Conservation (phyloP, 2,888 invertebrate genomes). For the Amphipyra tragopoginis region DNA sequence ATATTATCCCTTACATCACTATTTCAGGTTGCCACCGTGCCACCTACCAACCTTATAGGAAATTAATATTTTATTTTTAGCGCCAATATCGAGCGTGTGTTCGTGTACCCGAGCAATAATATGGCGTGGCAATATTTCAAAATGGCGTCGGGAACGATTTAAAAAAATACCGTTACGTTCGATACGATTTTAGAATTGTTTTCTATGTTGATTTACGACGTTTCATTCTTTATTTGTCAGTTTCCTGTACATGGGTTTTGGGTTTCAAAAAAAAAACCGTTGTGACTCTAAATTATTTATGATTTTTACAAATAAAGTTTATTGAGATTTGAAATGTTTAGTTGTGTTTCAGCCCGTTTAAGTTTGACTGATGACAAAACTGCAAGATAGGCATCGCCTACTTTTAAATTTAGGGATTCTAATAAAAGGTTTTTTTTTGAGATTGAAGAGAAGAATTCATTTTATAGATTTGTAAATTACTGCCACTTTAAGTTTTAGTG, state of each 20-base stretch:
- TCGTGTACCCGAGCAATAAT: conserved; percentile 80
- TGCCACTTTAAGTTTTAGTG: too few relatives aligned
- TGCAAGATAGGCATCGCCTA: too few relatives aligned
- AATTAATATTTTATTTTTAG: conserved; percentile 88
- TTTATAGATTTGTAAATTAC: too few relatives aligned
- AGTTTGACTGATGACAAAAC: too few relatives aligned
- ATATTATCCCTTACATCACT: conserved; percentile 63
- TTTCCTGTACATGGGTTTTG: conserved; percentile 7
- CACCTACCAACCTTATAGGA: conserved; percentile 77
- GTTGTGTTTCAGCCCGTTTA: too few relatives aligned
- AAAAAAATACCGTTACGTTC: conserved; percentile 65
- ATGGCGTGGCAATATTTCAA: conserved; percentile 79
- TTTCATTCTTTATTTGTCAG: conserved; percentile 49
- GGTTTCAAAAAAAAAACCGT: conserved; percentile 19
- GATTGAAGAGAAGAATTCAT: too few relatives aligned
- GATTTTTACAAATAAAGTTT: conserved; percentile 3
- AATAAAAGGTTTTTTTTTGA: too few relatives aligned
- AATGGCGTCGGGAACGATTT: conserved; percentile 78
- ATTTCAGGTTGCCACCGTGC: conserved; percentile 72
- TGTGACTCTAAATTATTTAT: conserved; percentile 28
- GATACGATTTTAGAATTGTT: conserved; percentile 60
- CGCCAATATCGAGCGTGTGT: conserved; percentile 69
- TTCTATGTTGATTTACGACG: conserved; percentile 58
- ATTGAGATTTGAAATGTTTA: not conserved
- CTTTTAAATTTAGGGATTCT: too few relatives aligned